These are phyloP conservation scores for Drosophila leonis DNA, from an alignment of 2,888 invertebrate genomes.

Conservation along the genomic window DNA sequence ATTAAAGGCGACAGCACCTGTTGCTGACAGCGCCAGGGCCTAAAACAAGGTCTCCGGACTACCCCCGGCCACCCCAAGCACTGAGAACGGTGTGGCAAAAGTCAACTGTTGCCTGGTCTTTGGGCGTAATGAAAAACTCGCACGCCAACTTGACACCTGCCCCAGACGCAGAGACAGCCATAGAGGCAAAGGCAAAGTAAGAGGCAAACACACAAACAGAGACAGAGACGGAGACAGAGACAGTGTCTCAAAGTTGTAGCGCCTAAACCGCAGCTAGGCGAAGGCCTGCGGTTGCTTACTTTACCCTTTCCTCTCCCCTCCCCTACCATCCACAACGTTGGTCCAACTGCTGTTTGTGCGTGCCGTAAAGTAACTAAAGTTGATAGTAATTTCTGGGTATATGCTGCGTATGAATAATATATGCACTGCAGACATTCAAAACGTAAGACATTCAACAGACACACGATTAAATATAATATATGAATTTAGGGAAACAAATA, in stretches of 20 bases:
- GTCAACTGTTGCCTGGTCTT: slow-evolving; percentile 59
- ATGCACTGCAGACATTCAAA: slow-evolving; percentile 48
- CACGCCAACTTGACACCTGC: slow-evolving; percentile 76
- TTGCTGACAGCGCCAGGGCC: slow-evolving; percentile 66
- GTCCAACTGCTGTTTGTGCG: slow-evolving; percentile 17
- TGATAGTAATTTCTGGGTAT: slow-evolving; percentile 47
- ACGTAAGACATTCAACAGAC: slow-evolving; percentile 24
- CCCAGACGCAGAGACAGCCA: slow-evolving; percentile 17
- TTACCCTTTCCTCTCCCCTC: background rate
- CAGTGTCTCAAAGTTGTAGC: slow-evolving; percentile 43
- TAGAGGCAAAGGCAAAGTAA: background rate
- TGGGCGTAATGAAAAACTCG: slow-evolving; percentile 62
- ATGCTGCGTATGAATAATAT: slow-evolving; percentile 72
- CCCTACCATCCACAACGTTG: fast-evolving
- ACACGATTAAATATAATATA: slow-evolving; percentile 26
- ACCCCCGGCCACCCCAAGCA: background rate
- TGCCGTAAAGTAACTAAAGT: slow-evolving; percentile 54
- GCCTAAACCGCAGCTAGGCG: slow-evolving; percentile 51
- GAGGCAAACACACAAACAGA: background rate
- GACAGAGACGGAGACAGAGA: background rate
- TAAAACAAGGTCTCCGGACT: slow-evolving; percentile 29
- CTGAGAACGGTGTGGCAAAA: slow-evolving; percentile 41
- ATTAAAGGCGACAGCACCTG: slow-evolving; percentile 79
- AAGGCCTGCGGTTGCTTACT: slow-evolving; percentile 31
- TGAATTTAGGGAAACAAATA: slow-evolving; percentile 16